These are phyloP conservation scores for Leptodirus hochenwartii DNA, from an alignment of 2,888 invertebrate genomes.

Conservation along the genomic window DNA sequence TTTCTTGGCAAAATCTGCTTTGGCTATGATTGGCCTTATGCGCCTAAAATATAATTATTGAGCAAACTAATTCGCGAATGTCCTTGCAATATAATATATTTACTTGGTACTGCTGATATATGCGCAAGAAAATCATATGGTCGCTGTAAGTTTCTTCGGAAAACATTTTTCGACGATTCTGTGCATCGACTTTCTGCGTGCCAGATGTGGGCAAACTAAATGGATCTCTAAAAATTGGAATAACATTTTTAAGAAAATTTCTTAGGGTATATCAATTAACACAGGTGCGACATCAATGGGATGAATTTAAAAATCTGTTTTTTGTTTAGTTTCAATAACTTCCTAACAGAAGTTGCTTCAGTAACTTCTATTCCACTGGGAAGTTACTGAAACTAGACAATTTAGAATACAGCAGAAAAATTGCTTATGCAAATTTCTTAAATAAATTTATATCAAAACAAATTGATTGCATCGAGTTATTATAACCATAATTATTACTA, in stretches of 20 bases:
- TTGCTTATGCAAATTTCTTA: no score
- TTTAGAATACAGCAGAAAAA: no score
- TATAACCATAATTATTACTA: not conserved
- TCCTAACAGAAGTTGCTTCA: no score
- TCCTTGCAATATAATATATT: constrained; percentile 5
- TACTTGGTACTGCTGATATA: constrained; percentile 48
- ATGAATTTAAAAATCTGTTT: no score
- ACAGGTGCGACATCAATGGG: no score
- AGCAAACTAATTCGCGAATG: constrained; percentile 3
- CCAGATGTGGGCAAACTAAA: constrained; percentile 57
- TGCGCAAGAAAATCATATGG: constrained; percentile 68
- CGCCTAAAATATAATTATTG: constrained; percentile 22
- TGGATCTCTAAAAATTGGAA: constrained; percentile 40
- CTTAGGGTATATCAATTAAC: no score
- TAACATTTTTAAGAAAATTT: no score
- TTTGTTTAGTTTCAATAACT: no score
- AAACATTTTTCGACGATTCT: constrained; percentile 44
- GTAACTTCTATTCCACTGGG: no score
- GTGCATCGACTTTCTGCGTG: constrained; percentile 41
- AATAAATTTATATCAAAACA: constrained; percentile 3
- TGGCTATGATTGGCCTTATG: constrained; percentile 43
- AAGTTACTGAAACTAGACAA: no score
- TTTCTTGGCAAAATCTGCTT: constrained; percentile 51
- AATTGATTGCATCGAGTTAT: no score
- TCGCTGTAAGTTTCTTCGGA: constrained; percentile 69